Percentiles rank a stretch among this genome's conserved stretches.
Evolutionary conservation across 2,113 vertebrate species (phyloP).

Genomic region (Cynopterus brachyotis): DNA sequence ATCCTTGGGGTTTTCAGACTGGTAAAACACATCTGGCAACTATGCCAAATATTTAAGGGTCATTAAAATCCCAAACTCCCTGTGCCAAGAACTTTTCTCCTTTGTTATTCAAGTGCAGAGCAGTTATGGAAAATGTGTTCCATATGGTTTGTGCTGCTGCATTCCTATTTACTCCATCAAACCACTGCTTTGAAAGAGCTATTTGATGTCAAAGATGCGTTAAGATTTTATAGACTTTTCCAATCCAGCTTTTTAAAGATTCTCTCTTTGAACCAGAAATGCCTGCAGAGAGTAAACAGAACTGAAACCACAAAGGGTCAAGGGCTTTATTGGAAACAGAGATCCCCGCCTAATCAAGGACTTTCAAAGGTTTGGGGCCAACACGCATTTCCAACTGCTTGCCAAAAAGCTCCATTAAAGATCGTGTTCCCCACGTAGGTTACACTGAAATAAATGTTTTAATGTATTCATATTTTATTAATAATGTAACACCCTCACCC

Average conservation of each 20-base stretch:
- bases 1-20: slow-evolving; percentile 55
- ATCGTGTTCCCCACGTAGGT: slow-evolving; percentile 44
- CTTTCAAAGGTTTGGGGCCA: slow-evolving; percentile 51
- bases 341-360: slow-evolving; percentile 59
- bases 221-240: slow-evolving; percentile 77
- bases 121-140: slow-evolving; percentile 72
- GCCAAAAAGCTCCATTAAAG: slow-evolving; percentile 41
- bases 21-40: slow-evolving; percentile 73
- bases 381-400: neutral
- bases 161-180: slow-evolving; percentile 72
- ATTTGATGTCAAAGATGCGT: slow-evolving; percentile 76
- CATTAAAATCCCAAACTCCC: slow-evolving; percentile 72
- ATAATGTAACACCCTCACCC: slow-evolving; percentile 53
- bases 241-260: slow-evolving; percentile 69
- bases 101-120: slow-evolving; percentile 70
- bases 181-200: slow-evolving; percentile 73
- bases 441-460: slow-evolving; percentile 48
- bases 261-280: slow-evolving; percentile 73
- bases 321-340: slow-evolving; percentile 65
- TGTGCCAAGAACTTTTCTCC: slow-evolving; percentile 70
- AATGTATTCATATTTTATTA: slow-evolving; percentile 63
- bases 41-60: slow-evolving; percentile 72
- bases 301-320: slow-evolving; percentile 65
- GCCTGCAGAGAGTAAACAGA: slow-evolving; percentile 76
- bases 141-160: slow-evolving; percentile 66